These are phyloP conservation scores for Furnarius figulus DNA, from an alignment of 2,113 vertebrate genomes.

Conservation along the genomic window DNA sequence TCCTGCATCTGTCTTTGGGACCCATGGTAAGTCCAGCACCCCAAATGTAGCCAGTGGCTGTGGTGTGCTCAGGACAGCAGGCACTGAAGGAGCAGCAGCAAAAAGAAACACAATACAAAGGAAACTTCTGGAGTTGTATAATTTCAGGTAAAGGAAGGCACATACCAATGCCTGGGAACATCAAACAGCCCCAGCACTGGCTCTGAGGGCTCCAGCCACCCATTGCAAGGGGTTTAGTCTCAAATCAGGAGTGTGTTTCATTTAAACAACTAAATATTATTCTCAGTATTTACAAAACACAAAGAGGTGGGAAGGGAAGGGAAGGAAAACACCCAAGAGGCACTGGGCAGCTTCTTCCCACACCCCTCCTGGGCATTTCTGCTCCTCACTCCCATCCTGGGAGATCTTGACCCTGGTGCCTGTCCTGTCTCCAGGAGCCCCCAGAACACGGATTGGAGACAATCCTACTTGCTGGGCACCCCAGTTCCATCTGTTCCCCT, in stretches of 20 bases:
- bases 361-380: not conserved
- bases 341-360: not conserved
- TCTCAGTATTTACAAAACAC: not conserved
- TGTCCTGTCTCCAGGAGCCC: not conserved
- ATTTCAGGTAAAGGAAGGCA: not conserved
- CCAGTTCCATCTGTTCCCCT: not conserved
- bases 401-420: not conserved
- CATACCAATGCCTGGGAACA: fast-evolving
- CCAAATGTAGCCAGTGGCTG: too few relatives aligned
- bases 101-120: fast-evolving
- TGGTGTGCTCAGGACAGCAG: not conserved
- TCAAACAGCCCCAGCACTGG: not conserved
- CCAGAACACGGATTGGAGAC: not conserved
- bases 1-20: not conserved
- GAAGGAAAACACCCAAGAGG: fast-evolving
- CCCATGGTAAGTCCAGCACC: not conserved
- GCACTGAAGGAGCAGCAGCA: not conserved
- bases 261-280: not conserved
- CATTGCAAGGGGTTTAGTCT: not conserved
- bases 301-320: not conserved
- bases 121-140: not conserved
- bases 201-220: not conserved
- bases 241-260: not conserved
- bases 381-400: not conserved
- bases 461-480: slow-evolving; percentile 53